Evolutionary conservation across 2,888 invertebrate genomes (phyloP).

Genomic region (Acanthoscelides obtectus): DNA sequence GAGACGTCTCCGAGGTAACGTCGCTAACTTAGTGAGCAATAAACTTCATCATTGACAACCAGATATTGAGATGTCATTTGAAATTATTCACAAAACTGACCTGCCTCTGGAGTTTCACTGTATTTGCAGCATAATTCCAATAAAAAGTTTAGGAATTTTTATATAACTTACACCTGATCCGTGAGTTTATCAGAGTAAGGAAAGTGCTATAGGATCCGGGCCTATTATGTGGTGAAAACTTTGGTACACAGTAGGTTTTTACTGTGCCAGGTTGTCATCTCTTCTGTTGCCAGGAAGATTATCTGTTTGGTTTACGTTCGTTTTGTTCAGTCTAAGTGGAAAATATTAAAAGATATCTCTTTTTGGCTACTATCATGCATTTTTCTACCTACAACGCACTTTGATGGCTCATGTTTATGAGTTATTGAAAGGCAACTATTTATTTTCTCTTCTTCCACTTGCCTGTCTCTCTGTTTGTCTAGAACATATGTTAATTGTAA

Average conservation of each 20-base stretch:
- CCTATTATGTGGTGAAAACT: background rate
- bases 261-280: background rate
- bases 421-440: background rate
- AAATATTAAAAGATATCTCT: background rate
- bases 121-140: too few species aligned
- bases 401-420: background rate
- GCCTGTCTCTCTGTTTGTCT: conserved; percentile 5
- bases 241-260: background rate
- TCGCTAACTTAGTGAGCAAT: too few species aligned
- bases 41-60: too few species aligned
- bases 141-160: too few species aligned
- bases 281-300: background rate
- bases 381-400: background rate
- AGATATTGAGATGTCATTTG: too few species aligned
- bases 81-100: too few species aligned
- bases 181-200: too few species aligned
- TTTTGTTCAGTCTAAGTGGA: background rate
- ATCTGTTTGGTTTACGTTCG: background rate
- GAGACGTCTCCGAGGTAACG: too few species aligned
- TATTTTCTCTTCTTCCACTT: background rate
- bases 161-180: too few species aligned
- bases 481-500: background rate
- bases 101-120: too few species aligned
- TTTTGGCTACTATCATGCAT: background rate
- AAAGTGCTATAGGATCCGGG: too few species aligned